Evolutionary conservation across 2,888 invertebrate genomes (phyloP).

Genomic region (Blera fallax): DNA sequence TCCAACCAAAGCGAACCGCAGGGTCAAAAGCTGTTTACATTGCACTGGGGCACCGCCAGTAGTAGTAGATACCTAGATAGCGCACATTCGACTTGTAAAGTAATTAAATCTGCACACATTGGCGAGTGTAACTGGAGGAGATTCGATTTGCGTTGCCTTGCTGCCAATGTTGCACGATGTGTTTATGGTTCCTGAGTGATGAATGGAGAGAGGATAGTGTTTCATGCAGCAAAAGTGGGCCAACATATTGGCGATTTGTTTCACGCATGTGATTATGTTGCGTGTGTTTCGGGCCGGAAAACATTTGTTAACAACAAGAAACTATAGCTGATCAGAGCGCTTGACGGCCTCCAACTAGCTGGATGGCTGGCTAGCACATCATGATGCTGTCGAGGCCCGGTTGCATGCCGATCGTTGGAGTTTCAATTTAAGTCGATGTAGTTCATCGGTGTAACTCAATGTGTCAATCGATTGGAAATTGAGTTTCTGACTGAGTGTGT

Average conservation of each 20-base stretch:
- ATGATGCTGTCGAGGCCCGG: slow-evolving; percentile 5
- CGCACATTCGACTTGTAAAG: slow-evolving; percentile 23
- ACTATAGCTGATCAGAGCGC: slow-evolving; percentile 29
- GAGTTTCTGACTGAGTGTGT: slow-evolving; percentile 65
- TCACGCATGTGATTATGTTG: slow-evolving; percentile 72
- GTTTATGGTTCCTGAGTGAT: slow-evolving; percentile 69
- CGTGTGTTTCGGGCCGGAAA: slow-evolving; percentile 68
- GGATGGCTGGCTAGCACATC: slow-evolving; percentile 25
- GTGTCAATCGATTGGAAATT: slow-evolving; percentile 68
- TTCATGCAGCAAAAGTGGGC: slow-evolving; percentile 52
- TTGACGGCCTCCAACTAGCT: slow-evolving; percentile 40
- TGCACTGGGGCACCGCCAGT: slow-evolving; percentile 23
- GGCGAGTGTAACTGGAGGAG: slow-evolving; percentile 42
- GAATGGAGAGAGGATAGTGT: slow-evolving; percentile 52
- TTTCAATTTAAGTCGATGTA: slow-evolving; percentile 26
- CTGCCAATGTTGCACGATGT: slow-evolving; percentile 36
- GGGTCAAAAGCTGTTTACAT: slow-evolving; percentile 68
- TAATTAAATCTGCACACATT: slow-evolving; percentile 61
- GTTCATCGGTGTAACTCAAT: slow-evolving; percentile 65
- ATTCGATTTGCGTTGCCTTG: slow-evolving; percentile 41
- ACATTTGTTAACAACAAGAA: slow-evolving; percentile 68
- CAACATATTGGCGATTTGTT: slow-evolving; percentile 71
- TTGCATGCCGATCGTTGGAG: slow-evolving; percentile 33
- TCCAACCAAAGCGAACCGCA: slow-evolving; percentile 39
- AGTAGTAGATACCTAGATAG: slow-evolving; percentile 29